Evolutionary conservation across 2,888 invertebrate genomes (phyloP).

Genomic region (Allygus modestus): DNA sequence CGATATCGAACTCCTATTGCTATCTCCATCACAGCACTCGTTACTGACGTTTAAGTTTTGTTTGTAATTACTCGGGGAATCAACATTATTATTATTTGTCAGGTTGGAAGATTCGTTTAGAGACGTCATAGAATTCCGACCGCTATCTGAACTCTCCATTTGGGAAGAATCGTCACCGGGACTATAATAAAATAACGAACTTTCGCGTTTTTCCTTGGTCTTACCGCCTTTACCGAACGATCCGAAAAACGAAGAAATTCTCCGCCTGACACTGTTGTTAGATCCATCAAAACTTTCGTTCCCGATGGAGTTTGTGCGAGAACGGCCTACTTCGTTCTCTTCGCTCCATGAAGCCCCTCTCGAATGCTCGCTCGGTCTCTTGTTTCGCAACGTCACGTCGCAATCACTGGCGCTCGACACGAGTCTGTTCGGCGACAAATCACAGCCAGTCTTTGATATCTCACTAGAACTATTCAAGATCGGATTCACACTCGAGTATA

Average conservation of each 20-base stretch:
- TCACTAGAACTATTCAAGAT: constrained; percentile 15
- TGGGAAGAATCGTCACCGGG: constrained; percentile 57
- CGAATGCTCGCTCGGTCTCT: background rate
- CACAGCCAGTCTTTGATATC: background rate
- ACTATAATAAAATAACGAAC: constrained; percentile 69
- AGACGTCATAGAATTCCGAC: constrained; percentile 22
- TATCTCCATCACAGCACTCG: constrained; percentile 61
- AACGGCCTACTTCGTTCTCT: constrained; percentile 2
- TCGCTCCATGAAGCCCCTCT: constrained; percentile 55
- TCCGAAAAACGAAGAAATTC: constrained; percentile 70
- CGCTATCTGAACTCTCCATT: constrained; percentile 61
- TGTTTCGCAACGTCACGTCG: constrained; percentile 26
- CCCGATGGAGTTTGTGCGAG: constrained; percentile 63
- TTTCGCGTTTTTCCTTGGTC: constrained; percentile 68
- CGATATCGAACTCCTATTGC: constrained; percentile 65
- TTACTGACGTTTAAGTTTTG: constrained; percentile 62
- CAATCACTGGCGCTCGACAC: constrained; percentile 12
- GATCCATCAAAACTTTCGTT: constrained; percentile 66
- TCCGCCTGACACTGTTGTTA: constrained; percentile 68
- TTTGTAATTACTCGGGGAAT: constrained; percentile 41
- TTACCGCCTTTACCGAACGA: constrained; percentile 72
- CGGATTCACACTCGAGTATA: constrained; percentile 10
- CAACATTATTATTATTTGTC: constrained; percentile 12
- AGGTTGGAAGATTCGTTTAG: constrained; percentile 35
- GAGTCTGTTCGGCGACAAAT: background rate